Evolutionary conservation across 2,797 vertebrate species (phyloP), one percentile per base, ranked within the genome.

Genomic region (Mycteria americana): DNA sequence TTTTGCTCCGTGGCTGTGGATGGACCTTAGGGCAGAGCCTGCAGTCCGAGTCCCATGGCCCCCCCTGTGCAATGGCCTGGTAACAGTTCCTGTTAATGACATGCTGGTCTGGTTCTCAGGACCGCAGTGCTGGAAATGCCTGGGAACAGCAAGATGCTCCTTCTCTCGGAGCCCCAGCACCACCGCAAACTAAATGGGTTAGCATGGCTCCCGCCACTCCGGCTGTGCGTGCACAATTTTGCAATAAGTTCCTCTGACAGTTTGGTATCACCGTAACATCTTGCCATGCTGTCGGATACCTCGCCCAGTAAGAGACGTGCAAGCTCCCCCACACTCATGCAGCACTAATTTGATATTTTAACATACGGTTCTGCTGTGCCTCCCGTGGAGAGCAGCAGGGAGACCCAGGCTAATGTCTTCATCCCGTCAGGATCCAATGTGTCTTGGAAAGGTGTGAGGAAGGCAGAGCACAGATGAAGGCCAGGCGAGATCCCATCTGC

Each of bases 1-100:
- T 13, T 87, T 41, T n/a, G 15, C 46, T 27, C 57, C 0, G 1
- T 0, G 2, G 27, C 46, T 0, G 0, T 3, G 4, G 18, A 35
- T 27, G 35, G 27, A 80, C 39, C 65, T 13, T 6, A 5, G 15
- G 67, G 56, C 51, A 87, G 45, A 89, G 37, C 18, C 60, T 41
- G 48, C 51, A 50, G 35, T 4, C 18, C 1, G 4, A 41, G 27
- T 19, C 23, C 45, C 18, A 4, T 4, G 0, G 11, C 17, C 25
- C 14, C 14, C 31, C 11, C 39, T 4, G 7, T 24, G 19, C 50
- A 56, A 13, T 4, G 13, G 21, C 35, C 24, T 11, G 0, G 21
- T 56, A n/a, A n/a, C 15, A 17, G 30, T 1, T 22, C 33, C 25
- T 10, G 5, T 11, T 39, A 57, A 27, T 3, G 39, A 39, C 0